These are phyloP conservation scores for Hydra vulgaris DNA, from an alignment of 30 jellyfish, hydroid and myxozoan species.

Conservation along the genomic window DNA sequence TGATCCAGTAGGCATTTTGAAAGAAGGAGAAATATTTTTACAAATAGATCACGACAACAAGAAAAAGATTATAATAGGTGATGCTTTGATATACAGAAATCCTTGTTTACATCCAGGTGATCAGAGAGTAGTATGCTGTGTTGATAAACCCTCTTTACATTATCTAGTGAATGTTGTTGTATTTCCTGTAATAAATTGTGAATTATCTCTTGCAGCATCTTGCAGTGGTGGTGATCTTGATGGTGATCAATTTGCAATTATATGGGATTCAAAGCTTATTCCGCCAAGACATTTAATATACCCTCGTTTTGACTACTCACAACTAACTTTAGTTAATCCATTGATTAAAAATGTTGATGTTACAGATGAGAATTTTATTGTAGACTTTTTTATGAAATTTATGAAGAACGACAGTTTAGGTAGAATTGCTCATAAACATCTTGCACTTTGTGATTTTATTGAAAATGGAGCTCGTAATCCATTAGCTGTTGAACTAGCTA, in stretches of 20 bases:
- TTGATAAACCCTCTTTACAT: slow-evolving; percentile 10
- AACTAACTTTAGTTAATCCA: slow-evolving; percentile 33
- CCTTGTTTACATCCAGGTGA: slow-evolving; percentile 92
- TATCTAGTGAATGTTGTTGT: slow-evolving; percentile 47
- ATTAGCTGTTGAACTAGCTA: slow-evolving; percentile 48
- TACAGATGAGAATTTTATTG: slow-evolving; percentile 25
- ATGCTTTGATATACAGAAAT: slow-evolving; percentile 45
- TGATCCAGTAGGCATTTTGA: slow-evolving; percentile 46
- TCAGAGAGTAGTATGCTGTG: slow-evolving; percentile 55
- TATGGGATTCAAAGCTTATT: slow-evolving; percentile 68
- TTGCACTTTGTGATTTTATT: slow-evolving; percentile 46
- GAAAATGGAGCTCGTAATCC: slow-evolving; percentile 65
- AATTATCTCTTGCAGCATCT: slow-evolving; percentile 38
- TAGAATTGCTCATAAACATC: slow-evolving; percentile 58
- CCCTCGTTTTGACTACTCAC: slow-evolving; percentile 36
- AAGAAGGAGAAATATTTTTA: slow-evolving; percentile 47
- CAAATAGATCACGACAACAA: slow-evolving; percentile 20
- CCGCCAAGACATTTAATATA: slow-evolving; percentile 6
- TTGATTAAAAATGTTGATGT: slow-evolving; percentile 6
- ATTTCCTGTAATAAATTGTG: slow-evolving; percentile 33
- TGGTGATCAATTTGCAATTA: slow-evolving; percentile 68
- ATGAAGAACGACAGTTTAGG: slow-evolving; percentile 53
- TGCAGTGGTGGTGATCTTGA: slow-evolving; percentile 92
- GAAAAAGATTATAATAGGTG: slow-evolving; percentile 22
- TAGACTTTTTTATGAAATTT: slow-evolving; percentile 29